Evolutionary conservation across 2,888 invertebrate genomes (phyloP).

Genomic region (Fragum fragum): DNA sequence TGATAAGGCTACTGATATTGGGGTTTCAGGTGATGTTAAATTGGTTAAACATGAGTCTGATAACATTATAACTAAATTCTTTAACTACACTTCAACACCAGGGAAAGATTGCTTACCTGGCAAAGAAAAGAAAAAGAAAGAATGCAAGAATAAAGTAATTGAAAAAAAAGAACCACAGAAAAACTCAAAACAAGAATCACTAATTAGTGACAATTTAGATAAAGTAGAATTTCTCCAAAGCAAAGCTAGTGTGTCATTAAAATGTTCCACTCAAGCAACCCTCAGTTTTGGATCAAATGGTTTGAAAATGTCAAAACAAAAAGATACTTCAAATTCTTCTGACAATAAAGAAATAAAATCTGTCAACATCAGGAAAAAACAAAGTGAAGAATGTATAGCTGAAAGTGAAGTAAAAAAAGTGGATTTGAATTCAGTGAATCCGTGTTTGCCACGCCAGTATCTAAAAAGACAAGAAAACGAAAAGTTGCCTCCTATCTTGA

Average conservation of each 20-base stretch:
- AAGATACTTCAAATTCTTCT: background rate
- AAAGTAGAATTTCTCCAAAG: slow-evolving; percentile 32
- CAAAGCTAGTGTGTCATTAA: slow-evolving; percentile 8
- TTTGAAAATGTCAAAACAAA: slow-evolving; percentile 57
- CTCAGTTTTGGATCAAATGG: slow-evolving; percentile 68
- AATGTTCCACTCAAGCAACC: slow-evolving; percentile 68
- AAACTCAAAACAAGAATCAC: background rate
- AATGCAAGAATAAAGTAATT: background rate
- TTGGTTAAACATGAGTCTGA: slow-evolving; percentile 13
- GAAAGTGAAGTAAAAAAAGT: background rate
- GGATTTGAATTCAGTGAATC: slow-evolving; percentile 40
- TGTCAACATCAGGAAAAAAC: background rate
- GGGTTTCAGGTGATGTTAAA: background rate
- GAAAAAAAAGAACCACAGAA: background rate
- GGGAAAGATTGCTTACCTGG: slow-evolving; percentile 45
- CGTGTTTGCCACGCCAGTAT: slow-evolving; percentile 46
- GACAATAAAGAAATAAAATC: slow-evolving; percentile 14
- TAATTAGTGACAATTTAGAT: slow-evolving; percentile 6
- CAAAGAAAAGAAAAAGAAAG: slow-evolving; percentile 31
- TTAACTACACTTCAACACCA: slow-evolving; percentile 63
- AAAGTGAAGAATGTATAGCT: background rate
- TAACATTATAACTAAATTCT: slow-evolving; percentile 38
- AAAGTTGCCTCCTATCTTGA: slow-evolving; percentile 23
- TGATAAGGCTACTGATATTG: slow-evolving; percentile 6
- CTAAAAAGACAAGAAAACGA: slow-evolving; percentile 33